These are phyloP conservation scores for Xyrauchen texanus DNA, from an alignment of 2,113 vertebrate species.

Conservation along the genomic window DNA sequence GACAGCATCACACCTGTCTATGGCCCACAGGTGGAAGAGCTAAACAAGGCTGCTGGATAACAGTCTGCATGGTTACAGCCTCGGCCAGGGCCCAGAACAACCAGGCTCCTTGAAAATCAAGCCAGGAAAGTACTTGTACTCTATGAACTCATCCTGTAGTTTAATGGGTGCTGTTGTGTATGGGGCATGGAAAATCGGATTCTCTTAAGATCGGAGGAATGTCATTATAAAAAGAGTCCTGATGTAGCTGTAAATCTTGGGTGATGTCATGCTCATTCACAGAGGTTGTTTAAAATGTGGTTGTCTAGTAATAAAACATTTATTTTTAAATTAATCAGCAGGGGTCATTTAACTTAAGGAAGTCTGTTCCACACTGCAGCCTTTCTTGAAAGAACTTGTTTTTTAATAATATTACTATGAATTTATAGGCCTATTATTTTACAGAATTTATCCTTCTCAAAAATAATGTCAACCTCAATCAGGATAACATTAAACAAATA, in stretches of 20 bases:
- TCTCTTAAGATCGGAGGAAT: constrained; percentile 17
- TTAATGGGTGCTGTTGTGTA: constrained; percentile 8
- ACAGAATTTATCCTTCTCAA: no score
- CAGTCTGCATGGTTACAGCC: neutral
- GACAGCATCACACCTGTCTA: constrained; percentile 67
- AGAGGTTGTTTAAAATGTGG: no score
- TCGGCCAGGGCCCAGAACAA: constrained; percentile 26
- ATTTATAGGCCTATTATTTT: no score
- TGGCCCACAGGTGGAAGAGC: constrained; percentile 60
- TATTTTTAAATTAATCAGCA: no score
- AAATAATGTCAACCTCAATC: no score
- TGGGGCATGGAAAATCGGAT: neutral
- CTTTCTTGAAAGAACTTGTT: no score
- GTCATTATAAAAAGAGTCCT: neutral
- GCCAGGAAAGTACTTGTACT: constrained; percentile 11
- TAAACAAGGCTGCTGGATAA: constrained; percentile 7
- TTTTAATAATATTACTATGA: no score
- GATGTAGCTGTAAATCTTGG: constrained; percentile 8
- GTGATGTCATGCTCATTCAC: neutral
- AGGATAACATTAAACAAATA: no score
- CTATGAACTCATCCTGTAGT: constrained; percentile 10
- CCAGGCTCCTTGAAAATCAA: constrained; percentile 40
- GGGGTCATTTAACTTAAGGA: no score
- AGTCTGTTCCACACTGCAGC: no score
- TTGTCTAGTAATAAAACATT: no score